These are phyloP conservation scores for Apistogramma diplotaenia DNA, from an alignment of 2,113 vertebrate species.

Conservation along the genomic window DNA sequence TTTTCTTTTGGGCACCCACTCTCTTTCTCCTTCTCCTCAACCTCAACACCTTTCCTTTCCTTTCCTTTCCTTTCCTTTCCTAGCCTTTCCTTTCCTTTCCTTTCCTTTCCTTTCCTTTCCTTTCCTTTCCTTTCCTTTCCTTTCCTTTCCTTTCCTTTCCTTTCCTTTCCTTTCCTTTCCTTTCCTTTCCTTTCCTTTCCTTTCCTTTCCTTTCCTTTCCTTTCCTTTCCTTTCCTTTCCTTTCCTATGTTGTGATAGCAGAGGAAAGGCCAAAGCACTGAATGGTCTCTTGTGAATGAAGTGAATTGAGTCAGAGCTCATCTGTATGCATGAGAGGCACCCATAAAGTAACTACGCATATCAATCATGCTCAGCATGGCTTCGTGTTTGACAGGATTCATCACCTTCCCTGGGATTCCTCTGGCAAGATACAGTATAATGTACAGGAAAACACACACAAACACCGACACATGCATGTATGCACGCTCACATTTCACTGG, in stretches of 20 bases:
- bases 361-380: conserved; percentile 58
- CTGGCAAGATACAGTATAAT: conserved; percentile 34
- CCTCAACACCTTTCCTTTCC: not conserved
- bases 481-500: not conserved
- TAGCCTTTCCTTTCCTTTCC: too few relatives aligned
- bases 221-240: not conserved
- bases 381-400: conserved; percentile 42
- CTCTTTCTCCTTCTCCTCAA: not conserved
- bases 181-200: not conserved
- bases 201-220: not conserved
- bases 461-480: not conserved
- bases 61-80: not conserved
- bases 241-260: not conserved
- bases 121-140: too few relatives aligned
- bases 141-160: not conserved
- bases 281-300: conserved; percentile 66
- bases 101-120: not conserved
- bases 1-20: conserved; percentile 10
- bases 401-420: conserved; percentile 60
- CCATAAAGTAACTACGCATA: conserved; percentile 66
- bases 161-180: not conserved
- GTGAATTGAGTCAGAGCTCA: conserved; percentile 63
- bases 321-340: conserved; percentile 63
- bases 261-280: conserved; percentile 27
- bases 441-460: not conserved